Base-by-base conservation (phyloP, 2,113 vertebrate species). In the Eolophus roseicapilla region DNA sequence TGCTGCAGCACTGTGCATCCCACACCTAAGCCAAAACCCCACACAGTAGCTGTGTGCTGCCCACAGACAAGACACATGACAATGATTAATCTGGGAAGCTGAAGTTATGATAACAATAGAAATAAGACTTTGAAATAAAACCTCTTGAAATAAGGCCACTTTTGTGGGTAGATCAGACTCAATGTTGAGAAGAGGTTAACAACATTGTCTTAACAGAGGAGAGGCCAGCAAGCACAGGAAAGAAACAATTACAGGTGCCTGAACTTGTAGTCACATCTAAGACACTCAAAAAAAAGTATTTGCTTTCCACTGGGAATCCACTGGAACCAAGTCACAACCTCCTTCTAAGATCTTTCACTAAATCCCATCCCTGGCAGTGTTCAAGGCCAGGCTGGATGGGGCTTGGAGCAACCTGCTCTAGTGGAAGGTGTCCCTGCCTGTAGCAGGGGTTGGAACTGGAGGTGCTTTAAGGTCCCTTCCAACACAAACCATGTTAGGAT, bases 1-100 rank as follows among this genome's bases (percentile, higher is more conserved):
- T 20, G 37, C 64, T 6, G 0, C 35, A 27, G 47, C 16, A 0
- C 1, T 1, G 5, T 0, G 8, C 43, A 33, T 35, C 47, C 80
- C 49, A 9, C n/a, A 7, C 49, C 21, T 7, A 1, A 41, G 49
- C 74, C 73, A 41, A 7, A 55, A 16, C n/a, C 53, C 47, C 31
- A 3, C 1, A 0, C 27, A 8, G 29, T 0, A 52, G 17, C 62
- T 7, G 11, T 1, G 13, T 8, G n/a, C 39, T 41, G 33, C 69
- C 76, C 28, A 13, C 59, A 27, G 59, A 23, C 21, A 23, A 37
- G 27, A 75, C 59, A 63, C 69, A 33, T 13, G 24, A 44, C 35
- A 18, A 18, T 4, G 14, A 74, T 57, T 49, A 37, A 77, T 5
- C 15, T 0, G 0, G 28, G 50, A 21, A 67, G 57, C 16, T 46